These are phyloP conservation scores for Molossus alvarezi DNA, from an alignment of 2,797 vertebrate species.

Conservation along the genomic window DNA sequence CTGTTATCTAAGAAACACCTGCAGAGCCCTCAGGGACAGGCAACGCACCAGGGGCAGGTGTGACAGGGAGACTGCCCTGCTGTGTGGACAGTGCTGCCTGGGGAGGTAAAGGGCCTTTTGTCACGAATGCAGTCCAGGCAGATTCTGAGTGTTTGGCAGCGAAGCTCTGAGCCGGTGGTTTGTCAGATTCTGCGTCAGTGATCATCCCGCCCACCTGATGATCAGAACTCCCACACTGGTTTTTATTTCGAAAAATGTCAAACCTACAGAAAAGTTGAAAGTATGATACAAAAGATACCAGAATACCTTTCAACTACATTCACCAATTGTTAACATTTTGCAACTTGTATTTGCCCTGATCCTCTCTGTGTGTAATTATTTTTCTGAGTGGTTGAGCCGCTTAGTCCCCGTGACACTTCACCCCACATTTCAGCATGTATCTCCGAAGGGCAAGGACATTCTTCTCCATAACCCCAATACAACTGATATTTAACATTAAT, in stretches of 20 bases:
- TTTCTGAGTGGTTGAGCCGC: not conserved
- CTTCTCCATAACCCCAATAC: not conserved
- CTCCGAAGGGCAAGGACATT: not conserved
- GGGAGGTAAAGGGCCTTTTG: not conserved
- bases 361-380: too few species aligned
- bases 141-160: not conserved
- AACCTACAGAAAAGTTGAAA: constrained; percentile 3
- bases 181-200: not conserved
- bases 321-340: not conserved
- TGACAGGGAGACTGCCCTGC: not conserved
- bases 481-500: not conserved
- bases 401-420: not conserved
- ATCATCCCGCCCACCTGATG: rapidly evolving
- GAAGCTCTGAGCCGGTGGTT: not conserved
- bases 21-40: not conserved
- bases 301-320: not conserved
- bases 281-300: not conserved
- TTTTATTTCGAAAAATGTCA: constrained; percentile 27
- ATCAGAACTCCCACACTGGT: not conserved
- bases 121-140: not conserved
- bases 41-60: not conserved
- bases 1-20: not conserved
- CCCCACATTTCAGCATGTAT: not conserved
- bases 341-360: not conserved
- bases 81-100: not conserved